These are phyloP conservation scores for Apotomis capreana DNA, from an alignment of 2,888 invertebrate species.

Conservation along the genomic window DNA sequence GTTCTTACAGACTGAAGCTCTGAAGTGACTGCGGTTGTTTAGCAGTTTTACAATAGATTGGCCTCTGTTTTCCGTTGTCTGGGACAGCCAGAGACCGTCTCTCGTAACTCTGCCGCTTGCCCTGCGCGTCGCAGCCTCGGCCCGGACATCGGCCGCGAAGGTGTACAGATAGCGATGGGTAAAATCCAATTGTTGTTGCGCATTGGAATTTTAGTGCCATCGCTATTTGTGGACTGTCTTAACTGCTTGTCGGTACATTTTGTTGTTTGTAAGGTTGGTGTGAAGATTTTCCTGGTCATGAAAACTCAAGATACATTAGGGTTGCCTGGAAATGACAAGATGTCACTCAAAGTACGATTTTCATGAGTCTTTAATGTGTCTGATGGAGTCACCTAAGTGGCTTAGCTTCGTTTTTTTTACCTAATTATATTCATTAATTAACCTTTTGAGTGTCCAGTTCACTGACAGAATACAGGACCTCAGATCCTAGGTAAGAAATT, in stretches of 20 bases:
- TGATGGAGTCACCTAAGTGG: too few relatives aligned
- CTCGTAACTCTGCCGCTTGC: slow-evolving; percentile 64
- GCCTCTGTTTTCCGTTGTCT: slow-evolving; percentile 62
- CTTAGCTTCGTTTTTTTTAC: too few relatives aligned
- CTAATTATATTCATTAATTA: too few relatives aligned
- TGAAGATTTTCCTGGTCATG: slow-evolving; percentile 20
- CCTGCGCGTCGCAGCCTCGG: slow-evolving; percentile 54
- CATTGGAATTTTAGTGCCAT: slow-evolving; percentile 80
- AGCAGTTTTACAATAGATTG: slow-evolving; percentile 68
- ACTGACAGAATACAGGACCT: too few relatives aligned
- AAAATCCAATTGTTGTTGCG: slow-evolving; percentile 75
- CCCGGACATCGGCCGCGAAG: slow-evolving; percentile 60
- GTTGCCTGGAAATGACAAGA: not conserved
- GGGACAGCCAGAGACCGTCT: slow-evolving; percentile 62
- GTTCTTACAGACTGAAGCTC: slow-evolving; percentile 56
- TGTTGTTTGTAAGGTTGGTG: slow-evolving; percentile 37
- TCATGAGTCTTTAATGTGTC: not conserved
- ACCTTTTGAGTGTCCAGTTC: too few relatives aligned
- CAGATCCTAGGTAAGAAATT: too few relatives aligned
- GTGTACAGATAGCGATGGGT: slow-evolving; percentile 78
- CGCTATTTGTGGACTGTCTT: slow-evolving; percentile 77
- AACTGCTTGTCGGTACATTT: slow-evolving; percentile 51
- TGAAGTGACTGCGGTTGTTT: slow-evolving; percentile 49
- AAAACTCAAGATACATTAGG: not conserved
- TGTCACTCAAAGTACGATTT: not conserved